Percentiles rank a stretch among this genome's conserved stretches.
Conservation (phyloP, 2,113 vertebrate species). For the Planiliza haematocheilus region DNA sequence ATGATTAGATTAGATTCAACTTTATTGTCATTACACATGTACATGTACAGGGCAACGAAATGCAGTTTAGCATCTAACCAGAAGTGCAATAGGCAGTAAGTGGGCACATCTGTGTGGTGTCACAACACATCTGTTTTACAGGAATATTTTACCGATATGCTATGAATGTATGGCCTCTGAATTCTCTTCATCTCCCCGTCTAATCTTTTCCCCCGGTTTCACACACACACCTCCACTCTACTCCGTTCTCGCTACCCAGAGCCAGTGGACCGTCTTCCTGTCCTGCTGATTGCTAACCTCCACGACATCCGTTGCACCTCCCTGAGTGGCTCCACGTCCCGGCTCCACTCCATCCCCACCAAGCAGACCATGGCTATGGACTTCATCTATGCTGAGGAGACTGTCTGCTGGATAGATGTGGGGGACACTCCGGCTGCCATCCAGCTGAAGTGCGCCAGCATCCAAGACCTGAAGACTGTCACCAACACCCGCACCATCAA, state of each 20-base stretch:
- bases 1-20: too few species aligned
- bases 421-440: conserved; percentile 90
- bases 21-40: too few species aligned
- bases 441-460: conserved; percentile 93
- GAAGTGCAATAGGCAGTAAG: too few species aligned
- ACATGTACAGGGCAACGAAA: too few species aligned
- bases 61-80: too few species aligned
- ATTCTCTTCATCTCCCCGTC: background rate
- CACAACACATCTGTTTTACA: background rate
- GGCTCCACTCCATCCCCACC: conserved; percentile 89
- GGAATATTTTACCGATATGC: background rate
- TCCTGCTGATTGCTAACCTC: conserved; percentile 95
- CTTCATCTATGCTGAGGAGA: conserved; percentile 93
- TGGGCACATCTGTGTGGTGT: conserved; percentile 7
- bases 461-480: conserved; percentile 91
- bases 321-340: conserved; percentile 86
- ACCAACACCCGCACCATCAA: conserved; percentile 90
- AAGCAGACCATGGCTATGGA: conserved; percentile 98
- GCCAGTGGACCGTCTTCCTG: conserved; percentile 89
- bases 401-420: conserved; percentile 95
- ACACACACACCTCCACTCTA: background rate
- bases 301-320: conserved; percentile 95
- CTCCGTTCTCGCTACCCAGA: conserved; percentile 26
- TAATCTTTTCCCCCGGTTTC: background rate
- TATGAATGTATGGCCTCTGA: background rate